phyloP scores from a whole-genome alignment of 1,140 invertebrate genomes.

The Drosophila ambigua region DNA sequence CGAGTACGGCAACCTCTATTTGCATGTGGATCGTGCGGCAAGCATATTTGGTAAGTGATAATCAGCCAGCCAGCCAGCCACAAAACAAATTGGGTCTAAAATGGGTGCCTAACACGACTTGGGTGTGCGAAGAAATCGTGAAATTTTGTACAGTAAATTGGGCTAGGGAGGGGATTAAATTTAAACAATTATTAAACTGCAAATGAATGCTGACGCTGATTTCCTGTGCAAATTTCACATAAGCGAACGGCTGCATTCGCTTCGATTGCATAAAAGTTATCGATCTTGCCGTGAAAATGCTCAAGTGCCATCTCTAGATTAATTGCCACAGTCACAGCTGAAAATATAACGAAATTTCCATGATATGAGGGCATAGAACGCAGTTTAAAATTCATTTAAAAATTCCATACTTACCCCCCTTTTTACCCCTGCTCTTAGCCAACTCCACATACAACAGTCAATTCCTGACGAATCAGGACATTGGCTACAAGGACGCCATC shows the following conservation, averaged over 20 bases:
- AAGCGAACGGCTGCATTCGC: no score
- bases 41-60: slow-evolving; percentile 76
- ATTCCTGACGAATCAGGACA: slow-evolving; percentile 88
- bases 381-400: neutral
- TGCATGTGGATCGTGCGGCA: slow-evolving; percentile 83
- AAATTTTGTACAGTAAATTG: slow-evolving; percentile 18
- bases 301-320: no score
- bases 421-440: slow-evolving; percentile 79
- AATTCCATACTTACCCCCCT: neutral
- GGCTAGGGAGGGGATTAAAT: neutral
- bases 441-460: slow-evolving; percentile 92
- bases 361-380: no score
- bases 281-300: no score
- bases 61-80: slow-evolving; percentile 1
- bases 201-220: no score
- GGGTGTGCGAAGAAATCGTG: slow-evolving; percentile 20
- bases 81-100: slow-evolving; percentile 1
- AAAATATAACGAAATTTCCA: no score
- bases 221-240: no score
- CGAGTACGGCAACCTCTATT: slow-evolving; percentile 87
- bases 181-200: no score
- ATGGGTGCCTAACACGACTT: neutral
- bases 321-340: no score
- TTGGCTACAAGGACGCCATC: slow-evolving; percentile 87
- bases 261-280: no score